Conservation (phyloP, 2,113 vertebrate species). For the Calidris pygmaea region DNA sequence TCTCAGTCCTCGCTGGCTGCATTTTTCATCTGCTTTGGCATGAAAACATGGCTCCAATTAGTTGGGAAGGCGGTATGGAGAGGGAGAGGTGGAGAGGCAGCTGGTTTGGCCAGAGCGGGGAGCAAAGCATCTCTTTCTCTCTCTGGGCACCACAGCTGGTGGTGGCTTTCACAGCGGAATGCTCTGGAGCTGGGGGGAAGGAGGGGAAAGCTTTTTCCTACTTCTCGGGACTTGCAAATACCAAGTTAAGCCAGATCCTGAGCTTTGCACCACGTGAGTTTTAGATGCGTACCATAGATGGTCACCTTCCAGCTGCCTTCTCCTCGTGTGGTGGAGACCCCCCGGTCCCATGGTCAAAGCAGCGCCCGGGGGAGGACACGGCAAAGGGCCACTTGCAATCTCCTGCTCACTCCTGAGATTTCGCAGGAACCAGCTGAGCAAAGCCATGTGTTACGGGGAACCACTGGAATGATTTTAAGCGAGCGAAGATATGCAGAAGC, state of each 20-base stretch:
- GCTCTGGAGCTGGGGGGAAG: fast-evolving
- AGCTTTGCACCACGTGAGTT: neutral
- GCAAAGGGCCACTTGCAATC: neutral
- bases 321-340: neutral
- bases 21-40: constrained; percentile 39
- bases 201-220: neutral
- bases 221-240: neutral
- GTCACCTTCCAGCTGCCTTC: neutral
- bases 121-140: neutral
- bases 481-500: constrained; percentile 28
- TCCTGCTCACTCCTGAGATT: neutral
- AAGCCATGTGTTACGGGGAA: constrained; percentile 52
- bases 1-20: neutral
- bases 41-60: constrained; percentile 8
- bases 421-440: constrained; percentile 1
- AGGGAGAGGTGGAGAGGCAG: neutral
- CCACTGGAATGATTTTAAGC: constrained; percentile 1
- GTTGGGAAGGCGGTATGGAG: neutral
- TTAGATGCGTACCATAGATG: neutral
- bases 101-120: neutral
- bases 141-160: neutral
- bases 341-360: neutral
- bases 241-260: neutral
- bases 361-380: neutral
- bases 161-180: neutral